Percentiles rank a stretch among this genome's conserved stretches.
Evolutionary conservation across 2,797 vertebrate species (phyloP).

Genomic region (Smutsia temminckii): DNA sequence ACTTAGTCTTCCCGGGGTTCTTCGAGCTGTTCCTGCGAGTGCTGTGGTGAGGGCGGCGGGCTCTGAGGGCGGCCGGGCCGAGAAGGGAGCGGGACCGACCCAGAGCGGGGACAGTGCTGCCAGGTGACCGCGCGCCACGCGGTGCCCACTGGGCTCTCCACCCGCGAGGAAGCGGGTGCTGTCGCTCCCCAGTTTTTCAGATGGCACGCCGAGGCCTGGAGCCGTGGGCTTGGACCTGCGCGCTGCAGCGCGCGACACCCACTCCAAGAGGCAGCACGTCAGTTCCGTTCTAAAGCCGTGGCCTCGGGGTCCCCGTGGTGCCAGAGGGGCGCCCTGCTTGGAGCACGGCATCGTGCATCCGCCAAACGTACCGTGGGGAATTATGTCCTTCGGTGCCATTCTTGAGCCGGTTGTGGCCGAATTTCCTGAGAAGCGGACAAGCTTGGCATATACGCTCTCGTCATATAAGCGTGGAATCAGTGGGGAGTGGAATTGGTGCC

Average conservation of each 20-base stretch:
- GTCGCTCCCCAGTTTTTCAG: not conserved
- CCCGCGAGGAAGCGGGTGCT: not conserved
- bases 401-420: not conserved
- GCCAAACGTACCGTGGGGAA: not conserved
- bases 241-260: not conserved
- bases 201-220: not conserved
- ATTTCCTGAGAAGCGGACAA: not conserved
- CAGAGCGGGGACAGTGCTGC: not conserved
- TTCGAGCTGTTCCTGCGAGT: constrained; percentile 92
- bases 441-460: not conserved
- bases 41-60: constrained; percentile 88
- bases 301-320: not conserved
- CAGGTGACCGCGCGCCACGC: not conserved
- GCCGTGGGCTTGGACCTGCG: not conserved
- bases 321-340: not conserved
- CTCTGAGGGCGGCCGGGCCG: not conserved
- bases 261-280: not conserved
- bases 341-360: not conserved
- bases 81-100: not conserved
- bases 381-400: not conserved
- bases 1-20: constrained; percentile 93
- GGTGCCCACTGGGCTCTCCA: not conserved
- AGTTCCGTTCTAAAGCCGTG: not conserved
- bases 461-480: not conserved
- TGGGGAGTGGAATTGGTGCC: not conserved